A percentile compares a stretch with the other conserved stretches of the same genome.
Conservation (phyloP, 2,888 invertebrate genomes). For the Dicranocentrus wangi region DNA sequence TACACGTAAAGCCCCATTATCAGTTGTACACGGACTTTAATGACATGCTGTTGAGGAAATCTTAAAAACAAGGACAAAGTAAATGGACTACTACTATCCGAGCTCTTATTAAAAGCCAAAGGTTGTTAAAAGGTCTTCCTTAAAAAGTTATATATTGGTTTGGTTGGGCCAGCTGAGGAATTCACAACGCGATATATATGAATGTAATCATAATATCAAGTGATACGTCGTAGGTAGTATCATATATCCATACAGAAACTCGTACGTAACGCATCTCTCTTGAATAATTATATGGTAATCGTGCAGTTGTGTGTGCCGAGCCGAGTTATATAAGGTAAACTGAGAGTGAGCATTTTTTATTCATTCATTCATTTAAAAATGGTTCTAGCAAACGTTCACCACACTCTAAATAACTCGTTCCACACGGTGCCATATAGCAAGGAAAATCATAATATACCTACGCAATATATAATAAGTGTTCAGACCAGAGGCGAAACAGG, state of each 20-base stretch:
- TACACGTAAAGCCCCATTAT: slow-evolving; percentile 35
- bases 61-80: slow-evolving; percentile 16
- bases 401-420: too few relatives aligned
- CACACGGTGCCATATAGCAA: too few relatives aligned
- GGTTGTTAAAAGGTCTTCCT: slow-evolving; percentile 37
- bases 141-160: slow-evolving; percentile 29
- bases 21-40: slow-evolving; percentile 25
- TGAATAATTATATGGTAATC: slow-evolving; percentile 22
- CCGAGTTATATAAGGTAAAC: too few relatives aligned
- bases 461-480: slow-evolving; percentile 25
- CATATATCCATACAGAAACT: not conserved
- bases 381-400: not conserved
- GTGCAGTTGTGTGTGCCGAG: not conserved
- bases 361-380: slow-evolving; percentile 17
- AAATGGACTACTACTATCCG: slow-evolving; percentile 10
- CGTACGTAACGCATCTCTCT: not conserved
- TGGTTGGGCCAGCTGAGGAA: slow-evolving; percentile 22
- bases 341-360: too few relatives aligned
- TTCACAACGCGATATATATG: not conserved
- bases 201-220: not conserved
- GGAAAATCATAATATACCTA: too few relatives aligned
- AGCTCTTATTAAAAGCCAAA: slow-evolving; percentile 30
- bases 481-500: slow-evolving; percentile 17
- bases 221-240: not conserved
- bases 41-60: slow-evolving; percentile 14